These are phyloP conservation scores for Protobothrops flavoviridis DNA, from an alignment of 2,113 vertebrate genomes.

Conservation along the genomic window DNA sequence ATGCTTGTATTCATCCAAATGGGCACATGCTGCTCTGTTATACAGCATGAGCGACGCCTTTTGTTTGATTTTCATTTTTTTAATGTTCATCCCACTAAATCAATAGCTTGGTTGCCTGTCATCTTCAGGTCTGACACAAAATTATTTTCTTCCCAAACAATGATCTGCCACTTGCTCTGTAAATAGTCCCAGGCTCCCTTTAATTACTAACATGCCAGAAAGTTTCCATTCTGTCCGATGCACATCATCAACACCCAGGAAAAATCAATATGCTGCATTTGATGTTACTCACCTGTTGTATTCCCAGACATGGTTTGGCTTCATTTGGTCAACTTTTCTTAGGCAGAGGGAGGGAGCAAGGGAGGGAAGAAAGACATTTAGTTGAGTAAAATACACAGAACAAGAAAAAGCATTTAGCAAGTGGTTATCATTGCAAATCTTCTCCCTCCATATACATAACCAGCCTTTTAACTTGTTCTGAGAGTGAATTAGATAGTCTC, in stretches of 20 bases:
- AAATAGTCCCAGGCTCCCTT: conserved; percentile 44
- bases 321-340: conserved; percentile 39
- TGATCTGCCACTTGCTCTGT: conserved; percentile 15
- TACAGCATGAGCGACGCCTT: conserved; percentile 15
- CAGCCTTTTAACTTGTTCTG: neutral
- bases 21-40: conserved; percentile 43
- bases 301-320: conserved; percentile 35
- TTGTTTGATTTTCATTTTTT: conserved; percentile 36
- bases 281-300: conserved; percentile 52
- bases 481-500: neutral
- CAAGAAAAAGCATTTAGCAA: neutral
- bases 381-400: neutral
- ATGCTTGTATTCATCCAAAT: conserved; percentile 36
- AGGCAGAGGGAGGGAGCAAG: neutral
- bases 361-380: neutral
- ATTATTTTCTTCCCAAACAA: conserved; percentile 36
- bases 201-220: conserved; percentile 57
- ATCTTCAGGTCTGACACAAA: conserved; percentile 45
- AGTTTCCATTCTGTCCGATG: conserved; percentile 47
- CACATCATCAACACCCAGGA: conserved; percentile 43
- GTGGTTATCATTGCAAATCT: neutral
- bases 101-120: conserved; percentile 36
- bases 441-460: neutral
- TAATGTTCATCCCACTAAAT: conserved; percentile 50
- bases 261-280: conserved; percentile 65